A percentile compares a stretch with the other conserved stretches of the same genome.
Conservation (phyloP, 2,797 vertebrate species). For the Myotis myotis region DNA sequence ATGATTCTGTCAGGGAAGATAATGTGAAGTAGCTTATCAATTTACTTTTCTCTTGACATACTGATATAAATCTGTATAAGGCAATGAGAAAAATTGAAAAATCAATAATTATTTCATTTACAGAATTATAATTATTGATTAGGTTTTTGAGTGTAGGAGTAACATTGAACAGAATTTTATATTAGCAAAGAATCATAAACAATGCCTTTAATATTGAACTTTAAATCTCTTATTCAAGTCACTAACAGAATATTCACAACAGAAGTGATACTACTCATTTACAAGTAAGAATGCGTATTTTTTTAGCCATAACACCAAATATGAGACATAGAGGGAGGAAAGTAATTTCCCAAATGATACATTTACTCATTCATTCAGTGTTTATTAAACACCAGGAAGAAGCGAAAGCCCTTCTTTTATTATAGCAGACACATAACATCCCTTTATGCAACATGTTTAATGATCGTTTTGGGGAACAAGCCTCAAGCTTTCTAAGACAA, state of each 20-base stretch:
- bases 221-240: background rate
- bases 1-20: background rate
- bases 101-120: background rate
- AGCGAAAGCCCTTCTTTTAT: background rate
- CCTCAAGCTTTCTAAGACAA: slow-evolving; percentile 3
- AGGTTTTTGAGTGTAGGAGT: background rate
- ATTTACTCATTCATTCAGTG: background rate
- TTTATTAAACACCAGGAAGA: background rate
- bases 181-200: background rate
- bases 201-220: background rate
- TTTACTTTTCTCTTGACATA: background rate
- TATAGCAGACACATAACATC: background rate
- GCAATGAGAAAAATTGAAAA: background rate
- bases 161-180: background rate
- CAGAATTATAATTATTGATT: background rate
- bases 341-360: background rate
- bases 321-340: background rate
- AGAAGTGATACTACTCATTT: background rate
- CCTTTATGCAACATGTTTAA: background rate
- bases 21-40: background rate
- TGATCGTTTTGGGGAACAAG: background rate
- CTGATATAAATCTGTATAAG: background rate
- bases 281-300: background rate
- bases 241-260: background rate
- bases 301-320: background rate